These are phyloP conservation scores for Botia almorhae DNA, from an alignment of 2,797 vertebrate species.

Conservation along the genomic window DNA sequence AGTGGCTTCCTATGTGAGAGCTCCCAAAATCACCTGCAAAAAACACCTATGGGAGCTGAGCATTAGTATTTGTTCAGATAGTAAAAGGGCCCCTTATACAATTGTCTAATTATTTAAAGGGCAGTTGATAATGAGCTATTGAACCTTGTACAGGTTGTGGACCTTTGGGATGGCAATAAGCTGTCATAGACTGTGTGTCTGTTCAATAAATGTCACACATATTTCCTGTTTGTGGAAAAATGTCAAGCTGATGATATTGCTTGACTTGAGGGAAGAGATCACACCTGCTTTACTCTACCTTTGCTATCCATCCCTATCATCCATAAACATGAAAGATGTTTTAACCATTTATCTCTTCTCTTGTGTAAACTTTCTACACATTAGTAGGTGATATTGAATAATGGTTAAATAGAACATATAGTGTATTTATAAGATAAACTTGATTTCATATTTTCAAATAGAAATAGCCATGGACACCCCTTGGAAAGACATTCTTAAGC, in stretches of 20 bases:
- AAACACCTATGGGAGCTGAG: conserved; percentile 49
- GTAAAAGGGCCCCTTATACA: conserved; percentile 70
- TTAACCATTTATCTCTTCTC: conserved; percentile 16
- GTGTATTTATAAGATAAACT: conserved; percentile 8
- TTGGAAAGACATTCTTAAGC: conserved; percentile 66
- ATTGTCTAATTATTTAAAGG: conserved; percentile 79
- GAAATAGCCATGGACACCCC: conserved; percentile 26
- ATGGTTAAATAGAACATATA: conserved; percentile 2
- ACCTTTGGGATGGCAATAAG: conserved; percentile 69
- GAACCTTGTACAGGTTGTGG: conserved; percentile 68
- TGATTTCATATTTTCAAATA: conserved; percentile 8
- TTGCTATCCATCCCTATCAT: not conserved
- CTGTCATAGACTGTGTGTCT: conserved; percentile 60
- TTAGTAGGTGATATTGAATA: not conserved
- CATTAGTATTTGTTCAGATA: conserved; percentile 67
- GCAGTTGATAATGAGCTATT: conserved; percentile 81
- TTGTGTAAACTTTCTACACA: conserved; percentile 27
- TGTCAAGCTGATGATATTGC: conserved; percentile 68
- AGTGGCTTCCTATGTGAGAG: conserved; percentile 40
- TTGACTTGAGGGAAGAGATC: conserved; percentile 49
- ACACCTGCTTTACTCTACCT: not conserved
- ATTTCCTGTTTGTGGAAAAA: conserved; percentile 64
- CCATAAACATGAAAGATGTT: conserved; percentile 2
- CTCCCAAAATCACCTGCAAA: conserved; percentile 24
- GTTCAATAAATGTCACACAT: conserved; percentile 71